phyloP scores from a whole-genome alignment of 2,113 vertebrate species.

The Fulica atra region DNA sequence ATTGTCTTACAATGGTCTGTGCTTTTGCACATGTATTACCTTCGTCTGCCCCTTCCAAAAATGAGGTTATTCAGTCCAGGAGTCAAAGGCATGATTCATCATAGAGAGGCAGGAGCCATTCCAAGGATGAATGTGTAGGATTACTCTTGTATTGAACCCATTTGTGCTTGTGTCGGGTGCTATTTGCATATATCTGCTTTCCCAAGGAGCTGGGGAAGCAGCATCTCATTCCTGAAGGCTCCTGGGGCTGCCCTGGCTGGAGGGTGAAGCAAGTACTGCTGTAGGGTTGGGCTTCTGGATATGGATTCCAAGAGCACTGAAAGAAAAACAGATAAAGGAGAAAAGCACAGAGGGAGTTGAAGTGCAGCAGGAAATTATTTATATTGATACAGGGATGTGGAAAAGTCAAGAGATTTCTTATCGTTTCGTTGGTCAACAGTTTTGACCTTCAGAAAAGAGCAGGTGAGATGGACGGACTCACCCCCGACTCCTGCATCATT shows the following conservation, averaged over 20 bases:
- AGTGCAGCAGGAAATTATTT: not conserved
- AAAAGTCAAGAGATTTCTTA: not conserved
- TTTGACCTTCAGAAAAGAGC: not conserved
- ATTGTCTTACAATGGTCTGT: not conserved
- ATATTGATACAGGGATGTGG: accelerated
- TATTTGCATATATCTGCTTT: not conserved
- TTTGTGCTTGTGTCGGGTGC: not conserved
- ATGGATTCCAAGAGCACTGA: not conserved
- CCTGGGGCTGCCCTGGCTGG: not conserved
- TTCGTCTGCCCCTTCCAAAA: not conserved
- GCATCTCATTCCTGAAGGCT: not conserved
- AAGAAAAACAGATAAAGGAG: not conserved
- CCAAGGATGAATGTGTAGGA: too few species aligned
- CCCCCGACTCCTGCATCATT: not conserved
- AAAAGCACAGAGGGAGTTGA: not conserved
- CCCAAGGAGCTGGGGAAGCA: not conserved
- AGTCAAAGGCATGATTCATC: accelerated
- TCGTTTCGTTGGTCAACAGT: not conserved
- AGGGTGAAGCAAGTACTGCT: not conserved
- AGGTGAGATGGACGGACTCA: not conserved
- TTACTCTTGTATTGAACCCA: not conserved
- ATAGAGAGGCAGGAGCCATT: not conserved
- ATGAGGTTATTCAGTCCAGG: not conserved
- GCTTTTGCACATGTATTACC: accelerated
- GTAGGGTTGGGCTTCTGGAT: not conserved